Base-by-base conservation (phyloP, 2,797 vertebrate genomes). In the Martes flavigula region DNA sequence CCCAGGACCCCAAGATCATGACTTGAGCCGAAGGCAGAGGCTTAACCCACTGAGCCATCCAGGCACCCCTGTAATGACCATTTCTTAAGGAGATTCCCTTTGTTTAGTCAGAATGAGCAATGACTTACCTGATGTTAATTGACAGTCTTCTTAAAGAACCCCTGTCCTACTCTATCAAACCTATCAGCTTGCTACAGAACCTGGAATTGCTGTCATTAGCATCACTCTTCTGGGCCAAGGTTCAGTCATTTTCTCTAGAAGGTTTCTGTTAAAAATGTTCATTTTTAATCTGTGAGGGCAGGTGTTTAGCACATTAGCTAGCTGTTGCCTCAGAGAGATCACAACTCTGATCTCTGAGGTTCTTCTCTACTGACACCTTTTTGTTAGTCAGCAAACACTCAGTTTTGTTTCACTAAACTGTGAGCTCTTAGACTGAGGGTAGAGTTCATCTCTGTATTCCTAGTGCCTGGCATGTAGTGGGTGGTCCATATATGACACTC, bases 321-420 rank as follows among this genome's bases (percentile, higher is more conserved):
- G 32, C 23, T 95, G 89, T 96, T 73, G 95, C 32, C 78, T 95
- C 78, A 89, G 83, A 96, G 86, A 97, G 70, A 96, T 97, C 20
- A 32, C 21, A 32, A 38, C 32, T 97, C 83, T 96, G 68, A 86
- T 89, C 60, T 87, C 89, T 91, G 62, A 97, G 62, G 89, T 93
- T 40, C 48, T 8, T 93, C 27, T 93, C 30, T 93, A 68, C 48
- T 94, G 70, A 58, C 12, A 89, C 25, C 35, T 95, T 90, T 92
- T 60, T 20, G 11, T 85, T 91, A 93, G 73, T 89, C 51, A 83
- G 82, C 18, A 97, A 94, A 96, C 72, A 90, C 13, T 96, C 32
- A 75, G 66, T 75, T 93, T 60, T 96, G 30, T 88, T 93, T 95
- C 66, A 66, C 6, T 94, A 66, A 96, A 95, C 35, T 77, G 38